These are phyloP conservation scores for Drosophila sordidula DNA, from an alignment of 2,888 invertebrate species.

Conservation along the genomic window DNA sequence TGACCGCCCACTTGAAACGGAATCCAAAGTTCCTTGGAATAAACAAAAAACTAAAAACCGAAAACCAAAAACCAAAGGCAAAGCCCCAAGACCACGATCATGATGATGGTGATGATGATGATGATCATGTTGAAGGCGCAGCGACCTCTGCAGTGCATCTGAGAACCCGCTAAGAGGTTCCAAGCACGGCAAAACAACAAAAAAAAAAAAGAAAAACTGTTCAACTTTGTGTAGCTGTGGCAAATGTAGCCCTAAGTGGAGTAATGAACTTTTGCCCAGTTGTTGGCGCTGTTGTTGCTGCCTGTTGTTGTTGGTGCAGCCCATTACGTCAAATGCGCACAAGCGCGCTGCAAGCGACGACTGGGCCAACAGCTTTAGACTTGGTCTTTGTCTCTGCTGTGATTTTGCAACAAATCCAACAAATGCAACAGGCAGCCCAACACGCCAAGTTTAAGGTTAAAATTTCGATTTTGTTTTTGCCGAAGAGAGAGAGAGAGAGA, in stretches of 20 bases:
- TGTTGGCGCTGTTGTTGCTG: constrained; percentile 32
- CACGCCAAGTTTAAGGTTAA: constrained; percentile 75
- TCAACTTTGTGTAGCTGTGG: constrained; percentile 67
- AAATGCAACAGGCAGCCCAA: constrained; percentile 33
- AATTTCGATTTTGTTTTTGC: constrained; percentile 71
- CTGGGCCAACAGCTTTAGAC: constrained; percentile 51
- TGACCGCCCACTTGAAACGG: constrained; percentile 74
- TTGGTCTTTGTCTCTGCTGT: constrained; percentile 27
- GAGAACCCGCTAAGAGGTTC: constrained; percentile 44
- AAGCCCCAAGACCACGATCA: constrained; percentile 20
- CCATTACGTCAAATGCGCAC: constrained; percentile 76
- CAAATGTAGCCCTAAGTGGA: constrained; percentile 70
- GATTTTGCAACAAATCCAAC: constrained; percentile 48
- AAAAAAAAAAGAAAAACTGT: constrained; percentile 40
- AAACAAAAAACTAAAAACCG: constrained; percentile 12
- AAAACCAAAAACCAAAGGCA: constrained; percentile 31
- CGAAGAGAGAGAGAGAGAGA: constrained; percentile 9
- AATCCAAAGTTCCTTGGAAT: constrained; percentile 54
- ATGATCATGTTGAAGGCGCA: constrained; percentile 49
- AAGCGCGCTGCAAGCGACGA: constrained; percentile 66
- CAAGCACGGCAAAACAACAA: constrained; percentile 21
- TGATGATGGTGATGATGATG: constrained; percentile 26
- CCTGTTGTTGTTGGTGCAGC: constrained; percentile 46
- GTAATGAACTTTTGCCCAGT: constrained; percentile 74
- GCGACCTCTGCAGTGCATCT: constrained; percentile 59